Conservation (phyloP, 2,797 vertebrate species). For the Pterois miles region DNA sequence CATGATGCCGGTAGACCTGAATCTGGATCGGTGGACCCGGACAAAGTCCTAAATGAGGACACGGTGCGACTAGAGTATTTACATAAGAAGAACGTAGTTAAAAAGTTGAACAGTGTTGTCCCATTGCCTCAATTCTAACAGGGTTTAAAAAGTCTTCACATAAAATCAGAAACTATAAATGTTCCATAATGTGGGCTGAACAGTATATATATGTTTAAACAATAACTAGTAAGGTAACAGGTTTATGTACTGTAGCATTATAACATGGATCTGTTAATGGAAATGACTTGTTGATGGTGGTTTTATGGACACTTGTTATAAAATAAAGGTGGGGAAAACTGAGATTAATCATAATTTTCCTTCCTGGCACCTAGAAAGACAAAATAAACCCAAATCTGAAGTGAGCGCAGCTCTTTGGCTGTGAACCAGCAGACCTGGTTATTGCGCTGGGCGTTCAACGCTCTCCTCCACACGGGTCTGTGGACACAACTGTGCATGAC, state of each 20-base stretch:
- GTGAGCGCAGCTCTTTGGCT: neutral
- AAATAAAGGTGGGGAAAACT: neutral
- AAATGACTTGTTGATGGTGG: neutral
- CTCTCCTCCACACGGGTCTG: neutral
- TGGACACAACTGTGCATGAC: neutral
- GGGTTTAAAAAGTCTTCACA: neutral
- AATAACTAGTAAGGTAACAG: neutral
- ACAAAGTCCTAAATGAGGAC: slow-evolving; percentile 9
- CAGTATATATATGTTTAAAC: no score
- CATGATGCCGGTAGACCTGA: no score
- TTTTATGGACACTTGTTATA: no score
- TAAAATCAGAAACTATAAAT: neutral
- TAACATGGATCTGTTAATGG: neutral
- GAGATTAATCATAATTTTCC: neutral
- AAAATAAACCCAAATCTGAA: neutral
- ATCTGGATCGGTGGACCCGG: neutral
- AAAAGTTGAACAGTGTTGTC: neutral
- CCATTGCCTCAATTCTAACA: neutral
- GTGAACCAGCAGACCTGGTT: neutral
- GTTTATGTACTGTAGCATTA: neutral
- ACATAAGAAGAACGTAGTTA: neutral
- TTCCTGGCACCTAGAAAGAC: neutral
- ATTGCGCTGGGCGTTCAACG: neutral
- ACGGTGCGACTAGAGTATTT: neutral
- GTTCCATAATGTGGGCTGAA: neutral